Base-by-base conservation (phyloP, 2,113 vertebrate species). In the Sciurus niger region DNA sequence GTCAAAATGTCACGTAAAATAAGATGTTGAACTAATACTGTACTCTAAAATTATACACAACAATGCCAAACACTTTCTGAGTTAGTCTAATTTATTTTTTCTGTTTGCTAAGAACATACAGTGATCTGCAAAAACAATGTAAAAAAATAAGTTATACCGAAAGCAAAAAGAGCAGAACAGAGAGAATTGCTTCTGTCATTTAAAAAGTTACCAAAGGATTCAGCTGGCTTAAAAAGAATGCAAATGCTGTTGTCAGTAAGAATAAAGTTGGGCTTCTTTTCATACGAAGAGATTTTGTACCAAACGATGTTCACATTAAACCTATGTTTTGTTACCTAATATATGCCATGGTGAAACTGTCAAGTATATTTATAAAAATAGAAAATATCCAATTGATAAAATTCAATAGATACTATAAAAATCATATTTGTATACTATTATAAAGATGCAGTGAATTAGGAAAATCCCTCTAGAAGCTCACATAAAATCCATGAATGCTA, bases 1-100 rank as follows among this genome's bases (percentile, higher is more conserved):
- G 93, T 97, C 96, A 94, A 97, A 97, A 93, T 51, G 74, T 97
- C 96, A 94, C 48, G 92, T 89, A 79, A 97, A 97, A 89, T 79
- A 96, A 68, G 74, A 93, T 89, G 73, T 93, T 83, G 91, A 89
- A 77, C 40, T 89, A 97, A 93, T 93, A 65, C 53, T 51, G 51
- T 34, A 80, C 58, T 95, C 72, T 87, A 77, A 94, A 96, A 87
- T 82, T 86, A 93, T 73, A 73, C 24, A 94, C 58, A 96, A 84
- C 55, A 79, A 78, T 84, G 58, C 34, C 87, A 87, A 93, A 63
- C 68, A 60, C 65, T 91, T 95, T 84, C n/a, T 65, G 72, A 67
- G 85, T 79, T 94, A 83, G 60, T 88, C 79, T 90, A 68, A 80
- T 86, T 88, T 96, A 43, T 68, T 79, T 84, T 87, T 73, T 10